Base-by-base conservation (phyloP, 2,888 invertebrate species). In the Chaetogeoica ovagalla region DNA sequence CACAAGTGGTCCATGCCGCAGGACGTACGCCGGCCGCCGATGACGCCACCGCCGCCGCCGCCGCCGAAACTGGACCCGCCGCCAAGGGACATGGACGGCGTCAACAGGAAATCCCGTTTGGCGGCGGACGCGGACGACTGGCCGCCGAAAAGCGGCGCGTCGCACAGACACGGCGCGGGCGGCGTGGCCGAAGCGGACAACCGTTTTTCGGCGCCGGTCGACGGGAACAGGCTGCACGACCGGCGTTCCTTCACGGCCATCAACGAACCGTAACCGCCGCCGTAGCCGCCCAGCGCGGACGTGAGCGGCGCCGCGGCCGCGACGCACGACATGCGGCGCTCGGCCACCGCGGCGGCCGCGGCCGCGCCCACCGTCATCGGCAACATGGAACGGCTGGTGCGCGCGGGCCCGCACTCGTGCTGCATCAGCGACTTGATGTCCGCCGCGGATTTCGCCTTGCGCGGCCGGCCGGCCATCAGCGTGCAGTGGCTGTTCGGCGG, bases 401-500 rank as follows among this genome's bases (percentile, higher is more conserved):
- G 81, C 9, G 83, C 83, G 2, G 83, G 83, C 2, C 83, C 82
- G 65, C 83, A 81, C 74, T 84, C 84, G 82, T 84, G 82, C 63
- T 83, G 81, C 23, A 91, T 86, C 85, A 94, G 88, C 43, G 93
- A 93, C 84, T 94, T 93, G 19, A 95, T 90, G 85, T 95, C 94
- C 84, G 94, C 91, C 1, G 94, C 95, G 59, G 94, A 94, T 84
- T 94, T 92, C 8, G 92, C 92, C 82, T 94, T 91, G 17, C 95
- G 88, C 0, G 93, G 92, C 0, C 92, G 90, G 83, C 90, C 71
- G 63, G 79, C 30, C 79, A 79, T 79, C 23, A 79, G 71, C 57
- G 79, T 79, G 43, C 71, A 79, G n/a, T 79, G 79, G 57, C 63
- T 37, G 15, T 60, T 19, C 55, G 30, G 90, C 17, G 79, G 90